Evolutionary conservation across 2,113 vertebrate species (phyloP).

Genomic region (Tiliqua scincoides): DNA sequence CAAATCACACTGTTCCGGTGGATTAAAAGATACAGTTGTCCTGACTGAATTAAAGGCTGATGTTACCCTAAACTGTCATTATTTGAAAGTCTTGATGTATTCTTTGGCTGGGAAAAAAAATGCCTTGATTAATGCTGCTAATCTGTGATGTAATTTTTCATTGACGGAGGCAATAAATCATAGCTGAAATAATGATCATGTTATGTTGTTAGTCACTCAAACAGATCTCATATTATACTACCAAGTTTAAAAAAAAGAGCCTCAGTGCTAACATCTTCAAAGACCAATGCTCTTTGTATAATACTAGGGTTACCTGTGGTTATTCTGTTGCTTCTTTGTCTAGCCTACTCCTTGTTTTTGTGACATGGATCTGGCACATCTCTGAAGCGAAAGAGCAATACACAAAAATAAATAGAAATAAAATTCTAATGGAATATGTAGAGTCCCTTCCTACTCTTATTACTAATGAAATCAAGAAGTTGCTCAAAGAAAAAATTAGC

Average conservation of each 20-base stretch:
- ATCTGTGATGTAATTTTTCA: slow-evolving; percentile 3
- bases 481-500: too few species aligned
- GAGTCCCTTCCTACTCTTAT: too few species aligned
- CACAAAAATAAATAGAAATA: too few species aligned
- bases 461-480: too few species aligned
- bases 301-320: background rate
- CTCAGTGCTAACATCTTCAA: background rate
- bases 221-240: background rate
- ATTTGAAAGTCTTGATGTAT: background rate
- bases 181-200: slow-evolving; percentile 1
- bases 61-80: slow-evolving; percentile 34
- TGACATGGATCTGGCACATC: background rate
- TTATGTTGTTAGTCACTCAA: background rate
- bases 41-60: slow-evolving; percentile 21
- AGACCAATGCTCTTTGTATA: background rate
- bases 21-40: slow-evolving; percentile 28
- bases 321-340: background rate
- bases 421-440: too few species aligned
- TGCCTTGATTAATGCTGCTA: slow-evolving; percentile 30
- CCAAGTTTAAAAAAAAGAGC: background rate
- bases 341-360: background rate
- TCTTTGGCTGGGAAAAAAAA: slow-evolving; percentile 14
- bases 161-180: background rate
- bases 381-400: background rate
- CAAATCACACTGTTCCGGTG: background rate